Base-by-base conservation (phyloP, 2,888 invertebrate species). In the Harpagoxenus sublaevis region DNA sequence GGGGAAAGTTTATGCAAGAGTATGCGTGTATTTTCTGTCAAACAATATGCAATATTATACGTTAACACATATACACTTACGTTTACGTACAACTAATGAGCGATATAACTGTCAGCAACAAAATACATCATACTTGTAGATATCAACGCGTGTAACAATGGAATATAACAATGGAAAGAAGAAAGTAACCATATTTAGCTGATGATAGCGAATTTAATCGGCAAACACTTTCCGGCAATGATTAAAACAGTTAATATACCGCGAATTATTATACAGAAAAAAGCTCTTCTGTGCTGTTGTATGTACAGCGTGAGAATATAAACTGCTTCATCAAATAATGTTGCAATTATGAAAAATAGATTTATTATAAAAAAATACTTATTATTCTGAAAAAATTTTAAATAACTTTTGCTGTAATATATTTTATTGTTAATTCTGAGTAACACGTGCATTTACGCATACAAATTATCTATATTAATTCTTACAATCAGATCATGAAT, bases 61-160 rank as follows among this genome's bases (percentile, higher is more conserved):
- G 15, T 39, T 68, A 55, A 78, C 31, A 51, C 51, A 2, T 18
- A 51, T 51, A 51, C 5, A 5, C 48, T 48, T n/a, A 63, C 42
- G 42, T 48, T 66, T 39, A 77, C 15, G 9, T 39, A 39, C 28
- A 60, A 66, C 28, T 60, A 71, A 60, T 28, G 39, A 71, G 48
- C 1, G 71, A 81, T 71, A 81, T 39, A 57, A 39, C 18, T 60
- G 45, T 79, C 71, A 79, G 48, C 48, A 51, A 51, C 15, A 60
- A 55, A 39, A 48, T 48, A 31, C 28, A 55, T 55, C 23, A 55
- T 68, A 55, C 39, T 68, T 9, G 12, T 15, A 15, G 45, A 71
- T 79, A 71, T 48, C 71, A 57, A 70, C 12, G 2, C 10, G 10
- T n/a, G 60, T 57, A 60, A 79, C 5, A 77, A 53, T 77, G 28